Evolutionary conservation across 92 coral and sea anemone species (phyloP).

Genomic region (Actinostola sp.): DNA sequence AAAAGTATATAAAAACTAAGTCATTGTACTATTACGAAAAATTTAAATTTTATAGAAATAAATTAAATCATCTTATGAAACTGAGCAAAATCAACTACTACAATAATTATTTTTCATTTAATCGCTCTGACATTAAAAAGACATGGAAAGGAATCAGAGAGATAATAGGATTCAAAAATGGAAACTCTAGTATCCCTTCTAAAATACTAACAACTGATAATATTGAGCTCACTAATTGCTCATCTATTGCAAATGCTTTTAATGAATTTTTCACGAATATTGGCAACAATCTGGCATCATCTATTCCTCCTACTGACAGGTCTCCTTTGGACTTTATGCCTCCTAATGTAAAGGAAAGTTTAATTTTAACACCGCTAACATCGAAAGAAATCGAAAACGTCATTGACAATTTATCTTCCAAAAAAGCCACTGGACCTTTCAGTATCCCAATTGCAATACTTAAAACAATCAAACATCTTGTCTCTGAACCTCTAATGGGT

Average conservation of each 20-base stretch:
- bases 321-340: neutral
- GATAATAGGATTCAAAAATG: conserved; percentile 17
- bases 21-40: conserved; percentile 20
- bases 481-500: conserved; percentile 31
- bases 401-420: conserved; percentile 25
- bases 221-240: conserved; percentile 6
- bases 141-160: conserved; percentile 51
- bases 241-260: neutral
- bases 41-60: conserved; percentile 49
- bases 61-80: conserved; percentile 38
- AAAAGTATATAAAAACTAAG: conserved; percentile 30
- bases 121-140: conserved; percentile 18
- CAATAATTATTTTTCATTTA: conserved; percentile 28
- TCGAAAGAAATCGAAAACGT: conserved; percentile 36
- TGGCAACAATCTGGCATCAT: conserved; percentile 4
- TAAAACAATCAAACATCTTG: conserved; percentile 15
- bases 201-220: neutral
- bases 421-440: conserved; percentile 44
- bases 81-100: conserved; percentile 35
- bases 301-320: neutral
- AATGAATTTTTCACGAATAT: conserved; percentile 6
- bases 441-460: conserved; percentile 46
- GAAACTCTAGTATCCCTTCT: neutral
- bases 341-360: conserved; percentile 15
- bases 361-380: conserved; percentile 19